These are phyloP conservation scores for Alligator sinensis DNA, from an alignment of 2,113 vertebrate genomes.

Conservation along the genomic window DNA sequence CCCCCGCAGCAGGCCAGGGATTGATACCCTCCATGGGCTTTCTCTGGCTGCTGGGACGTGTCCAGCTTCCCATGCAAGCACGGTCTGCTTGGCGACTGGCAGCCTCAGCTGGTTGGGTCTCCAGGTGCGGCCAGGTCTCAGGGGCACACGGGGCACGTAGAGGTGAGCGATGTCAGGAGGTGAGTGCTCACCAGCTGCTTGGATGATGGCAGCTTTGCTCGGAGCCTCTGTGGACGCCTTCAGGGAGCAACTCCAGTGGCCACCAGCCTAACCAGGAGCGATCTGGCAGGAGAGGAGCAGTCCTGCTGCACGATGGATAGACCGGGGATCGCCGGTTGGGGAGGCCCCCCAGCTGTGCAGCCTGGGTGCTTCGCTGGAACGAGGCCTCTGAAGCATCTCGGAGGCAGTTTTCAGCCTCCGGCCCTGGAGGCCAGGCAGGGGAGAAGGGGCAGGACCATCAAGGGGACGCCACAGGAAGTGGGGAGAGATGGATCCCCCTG, in stretches of 20 bases:
- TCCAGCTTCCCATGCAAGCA: background rate
- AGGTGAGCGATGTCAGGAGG: background rate
- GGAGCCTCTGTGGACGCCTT: background rate
- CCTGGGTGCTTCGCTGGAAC: too few relatives aligned
- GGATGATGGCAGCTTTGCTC: background rate
- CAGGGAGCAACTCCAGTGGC: background rate
- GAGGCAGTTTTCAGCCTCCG: background rate
- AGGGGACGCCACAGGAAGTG: too few relatives aligned
- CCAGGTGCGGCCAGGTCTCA: background rate
- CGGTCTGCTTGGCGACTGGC: background rate
- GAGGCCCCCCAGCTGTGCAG: fast-evolving
- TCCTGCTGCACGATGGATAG: fast-evolving
- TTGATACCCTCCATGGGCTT: too few relatives aligned
- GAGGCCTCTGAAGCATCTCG: too few relatives aligned
- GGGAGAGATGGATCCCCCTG: background rate
- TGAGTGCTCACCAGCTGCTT: background rate
- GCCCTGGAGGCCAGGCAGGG: background rate
- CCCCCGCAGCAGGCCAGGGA: background rate
- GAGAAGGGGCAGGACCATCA: background rate
- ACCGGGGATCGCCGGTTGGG: background rate
- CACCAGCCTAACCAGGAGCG: background rate
- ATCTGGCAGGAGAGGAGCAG: fast-evolving
- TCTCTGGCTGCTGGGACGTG: background rate
- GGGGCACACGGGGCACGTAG: background rate
- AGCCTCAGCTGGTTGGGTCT: too few relatives aligned